Evolutionary conservation across 2,888 invertebrate species (phyloP).

Genomic region (Pyrocoelia pectoralis): DNA sequence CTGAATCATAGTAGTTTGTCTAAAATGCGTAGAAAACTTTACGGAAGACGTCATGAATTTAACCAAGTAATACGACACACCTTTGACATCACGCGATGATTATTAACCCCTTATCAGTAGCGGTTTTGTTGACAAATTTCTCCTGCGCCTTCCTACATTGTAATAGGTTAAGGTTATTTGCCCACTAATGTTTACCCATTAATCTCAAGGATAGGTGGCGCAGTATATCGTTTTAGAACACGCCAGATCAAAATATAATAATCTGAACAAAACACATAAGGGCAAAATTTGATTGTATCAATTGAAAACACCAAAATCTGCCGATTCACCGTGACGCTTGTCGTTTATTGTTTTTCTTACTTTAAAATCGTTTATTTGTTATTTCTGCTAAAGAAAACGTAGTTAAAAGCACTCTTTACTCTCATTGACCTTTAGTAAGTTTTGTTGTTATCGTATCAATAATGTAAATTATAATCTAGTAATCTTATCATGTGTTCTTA

Average conservation of each 20-base stretch:
- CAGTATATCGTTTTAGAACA: no score
- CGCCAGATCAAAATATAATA: no score
- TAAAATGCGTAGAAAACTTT: no score
- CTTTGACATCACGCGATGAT: slow-evolving; percentile 12
- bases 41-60: slow-evolving; percentile 7
- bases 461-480: not conserved
- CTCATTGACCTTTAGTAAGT: not conserved
- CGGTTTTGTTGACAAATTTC: slow-evolving; percentile 20
- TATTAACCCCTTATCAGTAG: slow-evolving; percentile 7
- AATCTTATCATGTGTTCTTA: not conserved
- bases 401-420: not conserved
- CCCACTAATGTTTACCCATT: no score
- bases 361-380: no score
- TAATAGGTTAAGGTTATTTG: slow-evolving; percentile 9
- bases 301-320: no score
- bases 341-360: not conserved
- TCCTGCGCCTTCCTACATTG: not conserved
- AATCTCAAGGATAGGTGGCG: no score
- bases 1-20: no score
- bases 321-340: no score
- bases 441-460: not conserved
- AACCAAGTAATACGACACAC: slow-evolving; percentile 8
- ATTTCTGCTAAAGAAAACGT: not conserved
- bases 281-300: no score
- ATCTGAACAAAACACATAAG: no score